A percentile compares a stretch with the other conserved stretches of the same genome.
Conservation (phyloP, 2,113 vertebrate species). For the Podarcis muralis region DNA sequence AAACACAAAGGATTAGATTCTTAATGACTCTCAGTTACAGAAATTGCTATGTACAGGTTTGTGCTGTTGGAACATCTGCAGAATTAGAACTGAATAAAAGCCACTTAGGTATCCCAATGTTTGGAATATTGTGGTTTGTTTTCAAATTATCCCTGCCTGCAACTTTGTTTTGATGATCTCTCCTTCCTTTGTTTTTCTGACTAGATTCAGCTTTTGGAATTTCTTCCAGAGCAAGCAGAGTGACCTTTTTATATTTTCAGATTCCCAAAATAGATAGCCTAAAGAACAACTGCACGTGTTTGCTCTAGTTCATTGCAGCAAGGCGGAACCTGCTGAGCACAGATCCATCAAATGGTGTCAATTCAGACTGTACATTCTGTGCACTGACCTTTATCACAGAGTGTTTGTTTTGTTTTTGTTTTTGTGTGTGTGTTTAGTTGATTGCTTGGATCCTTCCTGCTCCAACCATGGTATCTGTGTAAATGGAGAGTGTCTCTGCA, state of each 20-base stretch:
- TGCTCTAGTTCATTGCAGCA: neutral
- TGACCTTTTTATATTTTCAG: conserved; percentile 7
- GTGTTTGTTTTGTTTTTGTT: neutral
- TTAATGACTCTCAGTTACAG: neutral
- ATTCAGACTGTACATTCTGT: accelerated
- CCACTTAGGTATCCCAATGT: neutral
- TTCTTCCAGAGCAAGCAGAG: neutral
- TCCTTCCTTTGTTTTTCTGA: neutral
- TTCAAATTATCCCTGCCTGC: neutral
- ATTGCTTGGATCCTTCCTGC: conserved; percentile 94
- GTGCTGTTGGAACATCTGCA: neutral
- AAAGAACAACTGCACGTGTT: neutral
- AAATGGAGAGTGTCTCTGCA: conserved; percentile 95
- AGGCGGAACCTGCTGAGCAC: neutral
- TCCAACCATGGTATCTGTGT: conserved; percentile 96
- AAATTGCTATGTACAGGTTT: neutral
- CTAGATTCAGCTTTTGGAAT: neutral
- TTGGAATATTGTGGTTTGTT: neutral
- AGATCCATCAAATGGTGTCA: neutral
- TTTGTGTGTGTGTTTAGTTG: conserved; percentile 78
- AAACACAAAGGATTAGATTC: neutral
- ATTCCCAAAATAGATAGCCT: neutral
- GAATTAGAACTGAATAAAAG: neutral
- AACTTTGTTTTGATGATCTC: neutral
- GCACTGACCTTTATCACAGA: neutral